phyloP scores from a whole-genome alignment of 2,797 vertebrate genomes.

The Manis pentadactyla region DNA sequence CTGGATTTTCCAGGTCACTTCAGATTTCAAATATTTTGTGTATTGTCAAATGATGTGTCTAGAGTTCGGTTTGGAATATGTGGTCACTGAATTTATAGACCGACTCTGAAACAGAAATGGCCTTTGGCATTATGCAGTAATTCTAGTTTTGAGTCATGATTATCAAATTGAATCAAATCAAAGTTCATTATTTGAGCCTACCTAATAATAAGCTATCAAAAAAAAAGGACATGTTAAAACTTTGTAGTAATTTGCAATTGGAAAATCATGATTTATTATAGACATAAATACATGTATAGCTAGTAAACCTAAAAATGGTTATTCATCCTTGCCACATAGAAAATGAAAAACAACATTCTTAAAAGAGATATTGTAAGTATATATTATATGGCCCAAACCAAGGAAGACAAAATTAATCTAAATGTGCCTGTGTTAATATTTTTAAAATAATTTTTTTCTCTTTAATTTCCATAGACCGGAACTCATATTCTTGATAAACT shows the following conservation, averaged over 20 bases:
- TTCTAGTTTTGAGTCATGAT: conserved; percentile 33
- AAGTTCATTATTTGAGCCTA: conserved; percentile 37
- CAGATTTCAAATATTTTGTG: conserved; percentile 48
- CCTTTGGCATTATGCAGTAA: conserved; percentile 28
- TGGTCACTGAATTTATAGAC: conserved; percentile 24
- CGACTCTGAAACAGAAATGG: conserved; percentile 58
- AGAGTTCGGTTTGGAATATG: conserved; percentile 51
- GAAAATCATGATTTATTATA: conserved; percentile 32
- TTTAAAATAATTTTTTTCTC: neutral
- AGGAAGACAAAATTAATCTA: conserved; percentile 7
- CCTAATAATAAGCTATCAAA: conserved; percentile 7
- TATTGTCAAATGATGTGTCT: conserved; percentile 46
- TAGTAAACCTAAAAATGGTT: neutral
- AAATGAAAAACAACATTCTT: conserved; percentile 20
- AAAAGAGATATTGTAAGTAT: neutral
- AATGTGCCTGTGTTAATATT: conserved; percentile 4
- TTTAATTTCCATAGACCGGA: conserved; percentile 34
- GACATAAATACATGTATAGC: neutral
- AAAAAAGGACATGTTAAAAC: conserved; percentile 18
- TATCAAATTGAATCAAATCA: conserved; percentile 60
- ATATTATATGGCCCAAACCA: neutral
- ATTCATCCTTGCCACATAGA: neutral
- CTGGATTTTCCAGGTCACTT: conserved; percentile 58
- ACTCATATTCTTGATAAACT: conserved; percentile 21
- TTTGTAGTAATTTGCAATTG: neutral